phyloP scores from a whole-genome alignment of 2,113 vertebrate species.

The Phrynosoma platyrhinos region DNA sequence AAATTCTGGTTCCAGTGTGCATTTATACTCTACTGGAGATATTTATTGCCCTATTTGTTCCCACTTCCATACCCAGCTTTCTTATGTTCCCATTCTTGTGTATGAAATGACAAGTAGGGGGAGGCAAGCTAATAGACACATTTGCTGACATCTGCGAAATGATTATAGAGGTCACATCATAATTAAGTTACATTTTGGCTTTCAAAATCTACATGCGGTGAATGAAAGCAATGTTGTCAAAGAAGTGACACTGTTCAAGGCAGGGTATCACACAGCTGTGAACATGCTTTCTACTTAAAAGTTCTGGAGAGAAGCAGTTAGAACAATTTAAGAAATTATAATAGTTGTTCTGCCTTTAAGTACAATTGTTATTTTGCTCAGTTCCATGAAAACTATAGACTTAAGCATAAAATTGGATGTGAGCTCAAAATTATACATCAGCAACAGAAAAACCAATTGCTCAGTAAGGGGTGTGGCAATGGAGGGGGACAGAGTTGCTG shows the following conservation, averaged over 20 bases:
- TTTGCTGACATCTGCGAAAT: background rate
- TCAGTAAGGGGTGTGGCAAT: background rate
- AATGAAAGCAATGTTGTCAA: background rate
- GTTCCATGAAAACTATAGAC: background rate
- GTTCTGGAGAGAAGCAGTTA: background rate
- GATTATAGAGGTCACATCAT: background rate
- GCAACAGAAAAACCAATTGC: background rate
- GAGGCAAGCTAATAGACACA: background rate
- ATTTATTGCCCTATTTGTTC: background rate
- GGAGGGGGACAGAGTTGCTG: background rate
- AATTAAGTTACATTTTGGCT: background rate
- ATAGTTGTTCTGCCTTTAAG: background rate
- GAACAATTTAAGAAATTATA: background rate
- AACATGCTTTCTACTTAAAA: background rate
- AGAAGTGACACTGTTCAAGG: background rate
- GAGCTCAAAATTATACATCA: background rate
- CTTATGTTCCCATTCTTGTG: background rate
- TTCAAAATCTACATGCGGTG: background rate
- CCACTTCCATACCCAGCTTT: background rate
- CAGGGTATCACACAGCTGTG: background rate
- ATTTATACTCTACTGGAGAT: background rate
- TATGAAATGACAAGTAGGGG: background rate
- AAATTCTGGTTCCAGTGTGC: too few species aligned
- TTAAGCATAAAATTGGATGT: background rate
- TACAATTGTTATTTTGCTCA: slow-evolving; percentile 1